These are phyloP conservation scores for Rhorus exstirpatorius DNA, from an alignment of 2,888 invertebrate genomes.

Conservation along the genomic window DNA sequence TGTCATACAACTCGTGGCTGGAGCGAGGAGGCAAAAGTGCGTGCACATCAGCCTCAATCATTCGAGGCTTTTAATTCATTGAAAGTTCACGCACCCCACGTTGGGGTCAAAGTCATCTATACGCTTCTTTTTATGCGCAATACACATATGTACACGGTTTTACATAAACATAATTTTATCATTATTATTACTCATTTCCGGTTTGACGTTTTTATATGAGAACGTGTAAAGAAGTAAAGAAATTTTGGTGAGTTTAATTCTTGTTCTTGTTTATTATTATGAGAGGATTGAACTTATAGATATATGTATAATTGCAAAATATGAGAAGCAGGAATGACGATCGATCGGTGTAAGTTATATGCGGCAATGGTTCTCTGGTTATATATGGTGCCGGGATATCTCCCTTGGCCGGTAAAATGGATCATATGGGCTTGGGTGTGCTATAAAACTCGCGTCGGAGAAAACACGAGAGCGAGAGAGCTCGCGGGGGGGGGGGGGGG, in stretches of 20 bases:
- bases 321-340: constrained; percentile 26
- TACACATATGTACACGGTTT: background rate
- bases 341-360: constrained; percentile 38
- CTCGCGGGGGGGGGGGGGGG: constrained; percentile 12
- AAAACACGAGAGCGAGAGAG: constrained; percentile 12
- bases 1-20: background rate
- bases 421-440: constrained; percentile 60
- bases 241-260: background rate
- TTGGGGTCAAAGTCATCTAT: constrained; percentile 76
- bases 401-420: constrained; percentile 48
- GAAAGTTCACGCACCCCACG: constrained; percentile 53
- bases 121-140: constrained; percentile 10
- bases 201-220: no score
- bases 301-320: constrained; percentile 6
- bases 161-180: no score
- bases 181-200: no score
- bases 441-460: constrained; percentile 47
- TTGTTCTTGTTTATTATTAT: background rate
- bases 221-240: no score
- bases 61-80: constrained; percentile 12
- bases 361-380: no score
- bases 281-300: background rate
- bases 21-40: constrained; percentile 22
- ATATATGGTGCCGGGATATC: constrained; percentile 24
- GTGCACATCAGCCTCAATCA: background rate